A percentile compares a stretch with the other conserved stretches of the same genome.
Evolutionary conservation across 1,140 invertebrate genomes (phyloP).

Genomic region (Rhopalosiphum maidis): DNA sequence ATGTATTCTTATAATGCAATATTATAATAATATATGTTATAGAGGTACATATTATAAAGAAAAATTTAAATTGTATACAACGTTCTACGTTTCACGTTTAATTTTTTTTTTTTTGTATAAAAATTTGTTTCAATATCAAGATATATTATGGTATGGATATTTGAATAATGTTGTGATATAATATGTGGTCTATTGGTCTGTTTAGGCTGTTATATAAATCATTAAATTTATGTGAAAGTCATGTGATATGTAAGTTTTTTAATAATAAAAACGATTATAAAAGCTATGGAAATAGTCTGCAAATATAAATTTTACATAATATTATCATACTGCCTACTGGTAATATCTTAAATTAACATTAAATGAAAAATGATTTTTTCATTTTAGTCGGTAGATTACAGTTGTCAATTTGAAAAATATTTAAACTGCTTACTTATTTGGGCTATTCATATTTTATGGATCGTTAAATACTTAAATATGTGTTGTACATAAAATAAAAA

Average conservation of each 20-base stretch:
- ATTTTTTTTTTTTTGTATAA: background rate
- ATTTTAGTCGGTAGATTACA: background rate
- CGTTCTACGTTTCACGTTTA: no score
- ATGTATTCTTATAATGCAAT: background rate
- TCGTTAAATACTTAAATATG: conserved; percentile 27
- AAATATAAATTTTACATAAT: background rate
- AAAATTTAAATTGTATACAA: background rate
- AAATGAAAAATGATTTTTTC: background rate
- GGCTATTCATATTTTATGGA: conserved; percentile 48
- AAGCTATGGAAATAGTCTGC: background rate
- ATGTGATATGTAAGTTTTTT: background rate
- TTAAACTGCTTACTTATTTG: conserved; percentile 22
- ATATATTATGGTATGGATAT: background rate
- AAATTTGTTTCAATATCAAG: conserved; percentile 19
- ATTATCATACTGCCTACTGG: background rate
- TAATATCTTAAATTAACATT: background rate
- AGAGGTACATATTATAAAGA: background rate
- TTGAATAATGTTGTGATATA: background rate
- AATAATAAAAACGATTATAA: background rate
- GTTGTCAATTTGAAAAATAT: conserved; percentile 14
- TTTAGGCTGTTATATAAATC: background rate
- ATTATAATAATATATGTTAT: background rate
- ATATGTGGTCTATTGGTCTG: background rate
- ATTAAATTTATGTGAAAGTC: background rate
- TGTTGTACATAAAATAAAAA: conserved; percentile 21